A percentile compares a stretch with the other conserved stretches of the same genome.
Conservation (phyloP, 1,140 invertebrate genomes). For the Lordiphosa stackelbergi region DNA sequence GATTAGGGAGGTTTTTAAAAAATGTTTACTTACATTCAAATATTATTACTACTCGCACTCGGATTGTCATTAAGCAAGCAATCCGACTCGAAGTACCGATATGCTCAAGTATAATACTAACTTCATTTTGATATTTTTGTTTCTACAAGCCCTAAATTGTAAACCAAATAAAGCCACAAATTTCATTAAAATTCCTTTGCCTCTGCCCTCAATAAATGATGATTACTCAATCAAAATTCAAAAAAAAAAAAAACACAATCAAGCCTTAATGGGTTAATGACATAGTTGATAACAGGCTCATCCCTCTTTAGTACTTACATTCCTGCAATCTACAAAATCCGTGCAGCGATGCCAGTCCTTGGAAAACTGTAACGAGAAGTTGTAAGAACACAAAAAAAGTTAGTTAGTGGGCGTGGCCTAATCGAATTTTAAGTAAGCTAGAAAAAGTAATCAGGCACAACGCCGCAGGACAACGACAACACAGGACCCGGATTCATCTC, state of each 20-base stretch:
- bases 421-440: slow-evolving; percentile 72
- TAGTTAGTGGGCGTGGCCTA: slow-evolving; percentile 71
- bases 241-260: slow-evolving; percentile 3
- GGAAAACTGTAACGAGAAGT: slow-evolving; percentile 51
- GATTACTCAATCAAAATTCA: slow-evolving; percentile 3
- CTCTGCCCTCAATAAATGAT: slow-evolving; percentile 2
- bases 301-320: slow-evolving; percentile 50
- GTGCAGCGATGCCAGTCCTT: slow-evolving; percentile 67
- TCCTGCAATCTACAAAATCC: slow-evolving; percentile 64
- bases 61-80: no score
- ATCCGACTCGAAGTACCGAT: no score
- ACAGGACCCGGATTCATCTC: slow-evolving; percentile 25
- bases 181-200: no score
- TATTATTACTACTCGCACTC: no score
- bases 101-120: no score
- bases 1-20: no score
- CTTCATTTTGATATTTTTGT: no score
- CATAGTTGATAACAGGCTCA: slow-evolving; percentile 26
- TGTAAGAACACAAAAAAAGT: slow-evolving; percentile 45
- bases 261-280: slow-evolving; percentile 42
- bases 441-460: slow-evolving; percentile 70
- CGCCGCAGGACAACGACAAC: slow-evolving; percentile 45
- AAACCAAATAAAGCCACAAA: no score
- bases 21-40: no score
- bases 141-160: no score